Percentiles rank a stretch among this genome's conserved stretches.
phyloP scores from a whole-genome alignment of 2,797 vertebrate genomes.

The Falco concolor region DNA sequence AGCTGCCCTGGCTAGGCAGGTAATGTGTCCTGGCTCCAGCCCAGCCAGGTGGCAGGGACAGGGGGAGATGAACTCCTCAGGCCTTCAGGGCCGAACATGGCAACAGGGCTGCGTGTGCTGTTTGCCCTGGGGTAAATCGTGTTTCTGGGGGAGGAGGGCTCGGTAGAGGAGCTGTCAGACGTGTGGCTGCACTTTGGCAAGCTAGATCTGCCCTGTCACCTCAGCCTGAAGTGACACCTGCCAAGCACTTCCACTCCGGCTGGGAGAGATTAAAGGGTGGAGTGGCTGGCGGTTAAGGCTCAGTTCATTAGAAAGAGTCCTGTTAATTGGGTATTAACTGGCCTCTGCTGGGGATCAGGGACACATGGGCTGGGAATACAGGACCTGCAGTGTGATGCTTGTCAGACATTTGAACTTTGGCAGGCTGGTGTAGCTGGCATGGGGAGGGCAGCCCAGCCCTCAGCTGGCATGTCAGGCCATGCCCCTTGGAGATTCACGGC shows the following conservation, averaged over 20 bases:
- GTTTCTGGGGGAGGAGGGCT: not conserved
- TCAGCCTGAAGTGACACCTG: conserved; percentile 38
- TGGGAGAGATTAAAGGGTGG: conserved; percentile 49
- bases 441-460: conserved; percentile 49
- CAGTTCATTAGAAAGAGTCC: conserved; percentile 54
- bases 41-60: not conserved
- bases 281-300: conserved; percentile 11
- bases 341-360: conserved; percentile 56
- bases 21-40: not conserved
- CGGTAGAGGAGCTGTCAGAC: not conserved
- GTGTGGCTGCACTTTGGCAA: not conserved
- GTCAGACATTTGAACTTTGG: conserved; percentile 63
- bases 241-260: conserved; percentile 5
- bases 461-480: conserved; percentile 49
- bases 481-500: conserved; percentile 30
- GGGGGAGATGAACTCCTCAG: not conserved
- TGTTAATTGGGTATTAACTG: conserved; percentile 64
- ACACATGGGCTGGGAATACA: conserved; percentile 63
- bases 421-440: conserved; percentile 50
- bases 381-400: conserved; percentile 45
- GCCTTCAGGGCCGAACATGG: not conserved
- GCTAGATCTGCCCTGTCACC: not conserved
- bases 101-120: not conserved
- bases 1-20: not conserved
- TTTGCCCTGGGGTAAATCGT: not conserved